These are phyloP conservation scores for Pomacea maculata DNA, from an alignment of 1,140 invertebrate species.

Conservation along the genomic window DNA sequence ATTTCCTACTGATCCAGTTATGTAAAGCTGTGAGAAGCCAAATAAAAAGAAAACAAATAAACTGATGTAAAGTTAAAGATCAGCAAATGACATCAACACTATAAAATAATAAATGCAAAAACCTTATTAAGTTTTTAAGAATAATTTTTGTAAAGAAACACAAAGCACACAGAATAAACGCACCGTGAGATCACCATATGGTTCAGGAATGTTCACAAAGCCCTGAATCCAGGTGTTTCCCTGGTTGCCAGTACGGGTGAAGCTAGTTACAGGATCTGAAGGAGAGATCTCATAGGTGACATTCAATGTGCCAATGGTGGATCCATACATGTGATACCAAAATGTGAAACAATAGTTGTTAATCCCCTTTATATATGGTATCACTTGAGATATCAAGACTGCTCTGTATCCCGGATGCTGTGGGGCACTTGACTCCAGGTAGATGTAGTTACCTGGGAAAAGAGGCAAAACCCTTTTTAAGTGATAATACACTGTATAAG, in stretches of 20 bases:
- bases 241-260: slow-evolving; percentile 27
- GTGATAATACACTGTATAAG: not conserved
- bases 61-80: no score
- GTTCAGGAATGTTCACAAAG: slow-evolving; percentile 18
- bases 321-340: slow-evolving; percentile 81
- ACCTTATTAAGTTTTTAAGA: not conserved
- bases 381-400: slow-evolving; percentile 40
- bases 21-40: slow-evolving; percentile 71
- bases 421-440: slow-evolving; percentile 42
- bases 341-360: slow-evolving; percentile 65
- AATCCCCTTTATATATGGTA: slow-evolving; percentile 26
- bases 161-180: not conserved
- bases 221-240: slow-evolving; percentile 41
- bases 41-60: slow-evolving; percentile 20
- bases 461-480: not conserved
- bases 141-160: not conserved
- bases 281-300: slow-evolving; percentile 27
- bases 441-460: slow-evolving; percentile 53
- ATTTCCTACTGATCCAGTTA: slow-evolving; percentile 73
- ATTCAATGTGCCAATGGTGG: slow-evolving; percentile 41
- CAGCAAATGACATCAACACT: no score
- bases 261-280: not conserved
- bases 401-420: slow-evolving; percentile 39
- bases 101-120: slow-evolving; percentile 58
- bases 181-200: slow-evolving; percentile 13